A percentile compares a stretch with the other conserved stretches of the same genome.
These are phyloP conservation scores for Anagrus nilaparvatae DNA, from an alignment of 1,140 invertebrate species.

Conservation along the genomic window DNA sequence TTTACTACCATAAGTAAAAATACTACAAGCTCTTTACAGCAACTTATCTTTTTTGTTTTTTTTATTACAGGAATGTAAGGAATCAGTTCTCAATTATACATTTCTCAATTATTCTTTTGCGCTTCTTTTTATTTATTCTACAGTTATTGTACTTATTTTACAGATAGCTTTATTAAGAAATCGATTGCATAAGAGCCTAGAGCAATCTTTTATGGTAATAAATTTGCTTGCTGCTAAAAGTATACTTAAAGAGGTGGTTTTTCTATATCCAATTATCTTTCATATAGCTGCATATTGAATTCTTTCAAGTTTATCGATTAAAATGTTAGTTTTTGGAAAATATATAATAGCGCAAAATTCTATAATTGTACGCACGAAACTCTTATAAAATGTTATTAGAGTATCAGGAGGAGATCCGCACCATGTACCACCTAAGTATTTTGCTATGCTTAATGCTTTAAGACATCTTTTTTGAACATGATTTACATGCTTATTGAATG, in stretches of 20 bases:
- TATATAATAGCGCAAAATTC: not conserved
- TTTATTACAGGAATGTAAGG: too few species aligned
- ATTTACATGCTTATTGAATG: not conserved
- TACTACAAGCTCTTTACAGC: too few species aligned
- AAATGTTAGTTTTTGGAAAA: not conserved
- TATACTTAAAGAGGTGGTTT: conserved; percentile 3
- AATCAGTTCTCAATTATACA: too few species aligned
- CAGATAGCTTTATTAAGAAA: not conserved
- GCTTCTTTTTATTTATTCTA: too few species aligned
- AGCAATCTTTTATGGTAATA: not conserved
- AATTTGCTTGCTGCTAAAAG: conserved; percentile 1
- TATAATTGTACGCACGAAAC: not conserved
- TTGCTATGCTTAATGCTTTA: not conserved
- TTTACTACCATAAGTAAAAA: too few species aligned
- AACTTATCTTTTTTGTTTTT: too few species aligned
- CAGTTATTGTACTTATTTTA: too few species aligned
- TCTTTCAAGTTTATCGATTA: conserved; percentile 4
- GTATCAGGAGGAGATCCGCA: conserved; percentile 1
- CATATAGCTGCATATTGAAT: not conserved
- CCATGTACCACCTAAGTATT: conserved; percentile 1
- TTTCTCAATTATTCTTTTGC: too few species aligned
- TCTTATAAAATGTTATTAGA: not conserved
- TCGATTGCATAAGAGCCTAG: not conserved
- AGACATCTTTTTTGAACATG: not conserved
- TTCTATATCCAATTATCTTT: conserved; percentile 1